Evolutionary conservation across 2,888 invertebrate genomes (phyloP).

Genomic region (Coremacera marginata): DNA sequence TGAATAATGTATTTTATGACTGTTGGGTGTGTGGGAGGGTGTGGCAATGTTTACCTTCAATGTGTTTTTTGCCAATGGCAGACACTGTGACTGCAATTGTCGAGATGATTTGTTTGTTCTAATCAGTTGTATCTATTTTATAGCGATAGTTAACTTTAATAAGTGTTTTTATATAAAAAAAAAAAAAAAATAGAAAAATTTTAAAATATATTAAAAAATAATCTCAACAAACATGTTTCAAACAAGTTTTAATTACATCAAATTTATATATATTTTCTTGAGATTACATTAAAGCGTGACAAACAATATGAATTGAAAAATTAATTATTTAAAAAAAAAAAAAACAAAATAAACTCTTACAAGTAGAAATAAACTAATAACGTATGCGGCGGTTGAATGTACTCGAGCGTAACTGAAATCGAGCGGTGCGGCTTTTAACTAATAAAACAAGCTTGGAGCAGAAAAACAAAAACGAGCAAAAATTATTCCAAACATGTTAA

Average conservation of each 20-base stretch:
- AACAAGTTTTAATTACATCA: too few relatives aligned
- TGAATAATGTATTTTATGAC: background rate
- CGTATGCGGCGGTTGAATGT: too few relatives aligned
- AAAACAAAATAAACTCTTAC: too few relatives aligned
- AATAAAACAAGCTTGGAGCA: background rate
- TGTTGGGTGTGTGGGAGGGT: background rate
- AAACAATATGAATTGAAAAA: background rate
- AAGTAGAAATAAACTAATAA: too few relatives aligned
- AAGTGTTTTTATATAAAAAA: too few relatives aligned
- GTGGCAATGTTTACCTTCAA: background rate
- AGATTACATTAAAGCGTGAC: background rate
- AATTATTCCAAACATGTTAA: constrained; percentile 15
- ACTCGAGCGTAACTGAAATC: too few relatives aligned
- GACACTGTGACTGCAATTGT: background rate
- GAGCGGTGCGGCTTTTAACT: too few relatives aligned
- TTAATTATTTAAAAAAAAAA: too few relatives aligned
- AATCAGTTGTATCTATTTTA: background rate
- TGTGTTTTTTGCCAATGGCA: background rate
- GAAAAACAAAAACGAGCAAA: background rate
- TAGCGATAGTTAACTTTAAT: background rate
- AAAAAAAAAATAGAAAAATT: too few relatives aligned
- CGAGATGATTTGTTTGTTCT: background rate
- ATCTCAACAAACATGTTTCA: too few relatives aligned
- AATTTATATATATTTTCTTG: too few relatives aligned
- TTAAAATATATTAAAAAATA: too few relatives aligned